Conservation (phyloP, 1,140 invertebrate species). For the Procambarus virginalis region DNA sequence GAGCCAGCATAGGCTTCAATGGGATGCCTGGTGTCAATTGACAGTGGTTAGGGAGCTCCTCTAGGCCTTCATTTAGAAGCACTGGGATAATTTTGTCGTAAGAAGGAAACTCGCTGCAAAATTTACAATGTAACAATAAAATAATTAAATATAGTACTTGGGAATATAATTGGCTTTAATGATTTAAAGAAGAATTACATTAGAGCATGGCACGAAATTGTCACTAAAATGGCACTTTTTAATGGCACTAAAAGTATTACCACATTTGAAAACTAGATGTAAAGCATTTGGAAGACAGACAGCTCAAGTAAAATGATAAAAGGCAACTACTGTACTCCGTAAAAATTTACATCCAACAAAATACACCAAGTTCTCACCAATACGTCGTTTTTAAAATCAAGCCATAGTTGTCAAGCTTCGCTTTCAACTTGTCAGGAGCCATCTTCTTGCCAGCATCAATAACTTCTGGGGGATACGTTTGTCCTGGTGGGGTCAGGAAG, state of each 20-base stretch:
- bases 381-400: conserved; percentile 94
- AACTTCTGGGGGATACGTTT: conserved; percentile 81
- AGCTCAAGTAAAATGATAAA: too few relatives aligned
- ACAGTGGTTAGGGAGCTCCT: conserved; percentile 86
- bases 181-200: neutral
- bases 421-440: conserved; percentile 84
- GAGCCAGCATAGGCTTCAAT: conserved; percentile 98
- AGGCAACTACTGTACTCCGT: neutral
- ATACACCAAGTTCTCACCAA: conserved; percentile 79
- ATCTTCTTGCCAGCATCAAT: conserved; percentile 80
- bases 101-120: conserved; percentile 93
- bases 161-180: neutral
- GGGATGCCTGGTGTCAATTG: conserved; percentile 94
- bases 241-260: too few relatives aligned
- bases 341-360: neutral
- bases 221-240: neutral
- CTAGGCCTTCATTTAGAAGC: conserved; percentile 86
- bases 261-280: too few relatives aligned
- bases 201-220: neutral
- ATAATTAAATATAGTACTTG: neutral
- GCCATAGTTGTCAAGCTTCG: conserved; percentile 84
- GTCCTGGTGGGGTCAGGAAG: conserved; percentile 81
- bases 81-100: conserved; percentile 91
- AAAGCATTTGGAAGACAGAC: too few relatives aligned
- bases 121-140: conserved; percentile 7